Percentiles rank a stretch among this genome's conserved stretches.
Evolutionary conservation across 2,113 vertebrate genomes (phyloP).

Genomic region (Pelvicachromis taeniatus): DNA sequence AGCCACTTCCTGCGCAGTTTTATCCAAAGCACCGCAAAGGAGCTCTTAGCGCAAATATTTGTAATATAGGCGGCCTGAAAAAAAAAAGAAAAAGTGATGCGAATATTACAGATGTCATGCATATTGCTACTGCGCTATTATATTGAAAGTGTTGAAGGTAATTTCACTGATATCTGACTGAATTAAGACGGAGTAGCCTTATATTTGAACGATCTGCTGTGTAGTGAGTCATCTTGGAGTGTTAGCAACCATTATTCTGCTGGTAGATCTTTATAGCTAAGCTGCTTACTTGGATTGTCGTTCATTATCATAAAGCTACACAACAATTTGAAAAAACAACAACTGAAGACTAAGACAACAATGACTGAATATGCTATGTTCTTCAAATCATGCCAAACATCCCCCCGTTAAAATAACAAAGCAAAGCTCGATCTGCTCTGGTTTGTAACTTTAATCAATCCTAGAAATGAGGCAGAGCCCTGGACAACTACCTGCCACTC

Average conservation of each 20-base stretch:
- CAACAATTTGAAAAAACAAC: neutral
- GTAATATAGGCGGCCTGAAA: neutral
- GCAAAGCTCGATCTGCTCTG: neutral
- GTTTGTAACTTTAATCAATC: slow-evolving; percentile 38
- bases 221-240: neutral
- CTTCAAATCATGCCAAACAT: neutral
- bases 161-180: slow-evolving; percentile 2
- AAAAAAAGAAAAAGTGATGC: neutral
- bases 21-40: slow-evolving; percentile 1
- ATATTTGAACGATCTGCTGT: neutral
- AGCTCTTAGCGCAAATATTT: slow-evolving; percentile 25
- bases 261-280: neutral
- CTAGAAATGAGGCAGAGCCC: slow-evolving; percentile 40
- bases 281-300: neutral
- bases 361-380: neutral
- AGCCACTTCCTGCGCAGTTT: neutral
- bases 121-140: neutral
- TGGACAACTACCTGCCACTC: slow-evolving; percentile 60
- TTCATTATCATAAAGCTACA: neutral
- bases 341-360: neutral
- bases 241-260: neutral
- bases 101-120: neutral
- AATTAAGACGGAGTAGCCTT: neutral
- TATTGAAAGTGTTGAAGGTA: neutral
- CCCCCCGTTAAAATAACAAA: neutral